Conservation (phyloP, 1,140 invertebrate species). For the Zophobas morio region DNA sequence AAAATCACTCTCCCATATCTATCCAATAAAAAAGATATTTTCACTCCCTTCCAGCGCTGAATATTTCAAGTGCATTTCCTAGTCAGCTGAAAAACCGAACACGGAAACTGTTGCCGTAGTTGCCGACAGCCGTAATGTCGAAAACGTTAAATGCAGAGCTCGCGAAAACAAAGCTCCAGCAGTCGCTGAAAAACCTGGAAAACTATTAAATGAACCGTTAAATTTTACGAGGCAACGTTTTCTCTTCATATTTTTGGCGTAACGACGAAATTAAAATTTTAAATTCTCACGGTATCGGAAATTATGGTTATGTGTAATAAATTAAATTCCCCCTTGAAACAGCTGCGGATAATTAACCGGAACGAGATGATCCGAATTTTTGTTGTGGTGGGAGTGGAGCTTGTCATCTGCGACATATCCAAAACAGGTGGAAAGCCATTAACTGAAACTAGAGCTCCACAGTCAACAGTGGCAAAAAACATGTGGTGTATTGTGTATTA, state of each 20-base stretch:
- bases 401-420: not conserved
- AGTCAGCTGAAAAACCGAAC: not conserved
- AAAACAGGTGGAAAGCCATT: not conserved
- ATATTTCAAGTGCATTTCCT: constrained; percentile 2
- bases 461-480: not conserved
- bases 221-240: not conserved
- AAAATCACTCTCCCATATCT: constrained; percentile 15
- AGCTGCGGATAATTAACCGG: not conserved
- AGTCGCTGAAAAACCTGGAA: not conserved
- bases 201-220: constrained; percentile 28
- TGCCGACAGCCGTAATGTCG: constrained; percentile 3
- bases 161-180: constrained; percentile 10
- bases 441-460: not conserved
- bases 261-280: constrained; percentile 1
- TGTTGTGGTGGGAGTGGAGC: not conserved
- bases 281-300: not conserved
- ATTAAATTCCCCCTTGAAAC: not conserved
- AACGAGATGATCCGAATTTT: not conserved
- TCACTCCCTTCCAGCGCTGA: not conserved
- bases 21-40: constrained; percentile 23
- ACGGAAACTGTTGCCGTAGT: constrained; percentile 11
- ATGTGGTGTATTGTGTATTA: not conserved
- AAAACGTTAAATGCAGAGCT: constrained; percentile 26
- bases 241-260: not conserved
- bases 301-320: not conserved